These are phyloP conservation scores for Cryptotis parvus DNA, from an alignment of 2,113 vertebrate species.

Conservation along the genomic window DNA sequence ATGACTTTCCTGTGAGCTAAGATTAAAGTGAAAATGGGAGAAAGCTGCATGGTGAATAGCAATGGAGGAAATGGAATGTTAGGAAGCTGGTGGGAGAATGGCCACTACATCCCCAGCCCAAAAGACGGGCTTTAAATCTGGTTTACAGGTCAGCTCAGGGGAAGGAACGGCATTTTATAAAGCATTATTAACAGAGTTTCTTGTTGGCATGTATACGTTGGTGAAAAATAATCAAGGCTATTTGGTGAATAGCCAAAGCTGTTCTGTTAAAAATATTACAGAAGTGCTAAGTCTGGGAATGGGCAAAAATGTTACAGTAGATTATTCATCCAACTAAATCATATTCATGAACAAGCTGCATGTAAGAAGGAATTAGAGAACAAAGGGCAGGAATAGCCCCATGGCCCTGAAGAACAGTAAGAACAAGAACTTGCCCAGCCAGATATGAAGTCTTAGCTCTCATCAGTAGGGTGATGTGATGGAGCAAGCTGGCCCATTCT, in stretches of 20 bases:
- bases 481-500: neutral
- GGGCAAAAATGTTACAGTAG: neutral
- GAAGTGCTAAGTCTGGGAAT: neutral
- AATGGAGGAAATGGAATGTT: neutral
- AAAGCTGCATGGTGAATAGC: neutral
- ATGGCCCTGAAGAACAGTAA: neutral
- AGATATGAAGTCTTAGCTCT: neutral
- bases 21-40: too few relatives aligned
- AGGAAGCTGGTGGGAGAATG: conserved; percentile 26
- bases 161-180: neutral
- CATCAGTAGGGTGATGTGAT: neutral
- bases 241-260: neutral
- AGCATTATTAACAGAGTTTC: conserved; percentile 9
- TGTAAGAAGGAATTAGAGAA: neutral
- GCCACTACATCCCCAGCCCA: too few relatives aligned
- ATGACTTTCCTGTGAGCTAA: conserved; percentile 33
- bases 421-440: neutral
- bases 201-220: neutral
- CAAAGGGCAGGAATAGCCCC: neutral
- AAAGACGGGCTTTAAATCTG: neutral
- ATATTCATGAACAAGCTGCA: conserved; percentile 23
- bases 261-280: conserved; percentile 40
- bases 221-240: conserved; percentile 29
- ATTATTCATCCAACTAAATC: conserved; percentile 38
- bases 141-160: conserved; percentile 18